A percentile compares a stretch with the other conserved stretches of the same genome.
These are phyloP conservation scores for Smutsia gigantea DNA, from an alignment of 2,797 vertebrate species.

Conservation along the genomic window DNA sequence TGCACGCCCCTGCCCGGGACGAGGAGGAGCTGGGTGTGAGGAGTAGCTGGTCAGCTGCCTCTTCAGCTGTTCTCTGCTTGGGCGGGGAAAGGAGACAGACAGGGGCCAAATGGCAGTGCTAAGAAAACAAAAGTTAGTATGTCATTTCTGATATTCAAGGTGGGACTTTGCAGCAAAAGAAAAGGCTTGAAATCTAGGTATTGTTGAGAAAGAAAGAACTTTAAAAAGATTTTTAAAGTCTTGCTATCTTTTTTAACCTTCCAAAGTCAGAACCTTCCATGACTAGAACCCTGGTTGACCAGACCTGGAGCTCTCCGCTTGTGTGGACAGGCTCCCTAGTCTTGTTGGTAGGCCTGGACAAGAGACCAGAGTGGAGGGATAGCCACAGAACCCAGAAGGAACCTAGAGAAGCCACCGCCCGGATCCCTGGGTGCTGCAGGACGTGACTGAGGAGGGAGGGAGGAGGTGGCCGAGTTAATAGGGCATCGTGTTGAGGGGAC, in stretches of 20 bases:
- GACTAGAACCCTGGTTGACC: not conserved
- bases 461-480: fast-evolving
- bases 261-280: not conserved
- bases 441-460: not conserved
- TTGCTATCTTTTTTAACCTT: not conserved
- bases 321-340: not conserved
- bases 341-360: not conserved
- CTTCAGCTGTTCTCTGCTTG: not conserved
- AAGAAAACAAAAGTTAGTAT: not conserved
- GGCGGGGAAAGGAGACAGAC: fast-evolving
- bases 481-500: not conserved
- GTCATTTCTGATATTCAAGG: not conserved
- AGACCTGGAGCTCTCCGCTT: fast-evolving
- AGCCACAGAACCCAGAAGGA: not conserved
- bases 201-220: not conserved
- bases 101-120: fast-evolving
- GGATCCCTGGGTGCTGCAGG: not conserved
- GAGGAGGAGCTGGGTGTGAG: not conserved
- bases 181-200: not conserved
- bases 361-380: not conserved
- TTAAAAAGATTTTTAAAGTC: not conserved
- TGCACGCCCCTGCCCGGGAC: not conserved
- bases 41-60: not conserved
- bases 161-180: not conserved
- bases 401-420: not conserved